These are phyloP conservation scores for Syrphus vitripennis DNA, from an alignment of 2,888 invertebrate species.

Conservation along the genomic window DNA sequence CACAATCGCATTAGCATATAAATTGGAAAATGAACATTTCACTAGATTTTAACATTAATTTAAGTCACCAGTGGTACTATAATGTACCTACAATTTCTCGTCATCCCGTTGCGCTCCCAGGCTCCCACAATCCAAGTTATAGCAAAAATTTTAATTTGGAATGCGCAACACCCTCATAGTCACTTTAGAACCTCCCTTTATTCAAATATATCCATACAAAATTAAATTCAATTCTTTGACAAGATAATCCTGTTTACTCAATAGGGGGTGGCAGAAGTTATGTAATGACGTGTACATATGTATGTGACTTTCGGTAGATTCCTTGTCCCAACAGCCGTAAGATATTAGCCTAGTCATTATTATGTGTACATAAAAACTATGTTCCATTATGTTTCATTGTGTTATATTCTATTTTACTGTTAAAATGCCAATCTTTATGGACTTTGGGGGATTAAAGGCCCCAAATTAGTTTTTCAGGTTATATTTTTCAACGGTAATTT, in stretches of 20 bases:
- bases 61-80: conserved; percentile 33
- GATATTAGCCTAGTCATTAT: too few species aligned
- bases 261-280: conserved; percentile 15
- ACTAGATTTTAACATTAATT: conserved; percentile 64
- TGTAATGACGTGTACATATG: not conserved
- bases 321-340: conserved; percentile 1
- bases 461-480: too few species aligned
- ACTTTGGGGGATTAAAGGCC: too few species aligned
- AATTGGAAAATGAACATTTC: conserved; percentile 65
- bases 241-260: conserved; percentile 65
- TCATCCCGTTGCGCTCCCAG: not conserved
- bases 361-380: too few species aligned
- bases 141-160: conserved; percentile 30
- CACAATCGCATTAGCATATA: conserved; percentile 60
- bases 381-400: too few species aligned
- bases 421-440: too few species aligned
- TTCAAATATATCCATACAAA: conserved; percentile 55
- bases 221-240: conserved; percentile 71
- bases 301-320: conserved; percentile 1
- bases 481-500: too few species aligned
- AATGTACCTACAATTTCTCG: not conserved
- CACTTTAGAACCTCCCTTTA: not conserved
- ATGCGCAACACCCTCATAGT: conserved; percentile 26
- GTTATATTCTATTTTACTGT: too few species aligned
- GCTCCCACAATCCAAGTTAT: not conserved